Conservation (phyloP, 2,113 vertebrate genomes). For the Lamprotornis superbus region DNA sequence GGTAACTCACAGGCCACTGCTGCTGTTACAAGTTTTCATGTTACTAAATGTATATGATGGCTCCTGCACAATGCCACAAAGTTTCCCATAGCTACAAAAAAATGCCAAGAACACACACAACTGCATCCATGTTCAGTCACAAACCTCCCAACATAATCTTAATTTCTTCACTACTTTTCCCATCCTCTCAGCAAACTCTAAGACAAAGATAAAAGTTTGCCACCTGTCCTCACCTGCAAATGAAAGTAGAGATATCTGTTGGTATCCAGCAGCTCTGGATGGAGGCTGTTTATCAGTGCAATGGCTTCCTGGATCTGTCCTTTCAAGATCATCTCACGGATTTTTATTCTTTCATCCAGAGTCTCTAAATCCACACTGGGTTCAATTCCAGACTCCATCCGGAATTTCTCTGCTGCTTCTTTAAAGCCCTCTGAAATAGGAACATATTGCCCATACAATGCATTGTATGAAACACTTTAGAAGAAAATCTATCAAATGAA, state of each 20-base stretch:
- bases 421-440: slow-evolving; percentile 92
- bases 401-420: slow-evolving; percentile 97
- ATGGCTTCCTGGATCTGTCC: slow-evolving; percentile 97
- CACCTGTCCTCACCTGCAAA: slow-evolving; percentile 81
- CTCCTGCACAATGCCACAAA: background rate
- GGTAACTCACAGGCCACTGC: background rate
- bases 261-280: slow-evolving; percentile 94
- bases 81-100: background rate
- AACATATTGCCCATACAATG: background rate
- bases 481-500: background rate
- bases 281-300: slow-evolving; percentile 94
- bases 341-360: slow-evolving; percentile 96
- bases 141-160: accelerated
- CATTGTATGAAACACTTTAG: background rate
- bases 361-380: slow-evolving; percentile 95
- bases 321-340: slow-evolving; percentile 96
- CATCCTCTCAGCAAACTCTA: background rate
- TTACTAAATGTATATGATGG: background rate
- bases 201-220: background rate
- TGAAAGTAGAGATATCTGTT: slow-evolving; percentile 99
- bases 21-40: background rate
- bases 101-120: background rate
- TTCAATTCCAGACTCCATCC: slow-evolving; percentile 97
- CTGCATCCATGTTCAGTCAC: accelerated
- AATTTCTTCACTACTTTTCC: background rate